Conservation (phyloP, 2,113 vertebrate genomes). For the Seriola rivoliana region DNA sequence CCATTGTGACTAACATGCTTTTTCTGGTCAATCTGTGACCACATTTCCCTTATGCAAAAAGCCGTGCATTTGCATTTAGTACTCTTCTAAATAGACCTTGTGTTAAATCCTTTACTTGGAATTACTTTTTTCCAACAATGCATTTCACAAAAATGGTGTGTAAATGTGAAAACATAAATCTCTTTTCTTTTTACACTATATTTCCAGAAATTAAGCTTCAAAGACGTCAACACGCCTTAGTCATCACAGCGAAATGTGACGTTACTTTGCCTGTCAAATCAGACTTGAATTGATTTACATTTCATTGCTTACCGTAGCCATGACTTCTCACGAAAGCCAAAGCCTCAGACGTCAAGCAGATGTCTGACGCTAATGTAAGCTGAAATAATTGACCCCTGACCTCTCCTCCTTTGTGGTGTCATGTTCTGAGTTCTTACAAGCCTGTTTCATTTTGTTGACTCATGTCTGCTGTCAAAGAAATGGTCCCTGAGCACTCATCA, state of each 20-base stretch:
- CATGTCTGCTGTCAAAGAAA: conserved; percentile 71
- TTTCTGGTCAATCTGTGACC: neutral
- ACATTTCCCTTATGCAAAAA: conserved; percentile 78
- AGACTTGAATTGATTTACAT: conserved; percentile 61
- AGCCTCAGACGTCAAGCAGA: conserved; percentile 18
- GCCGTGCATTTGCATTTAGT: conserved; percentile 68
- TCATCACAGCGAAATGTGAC: neutral
- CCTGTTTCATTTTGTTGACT: conserved; percentile 75
- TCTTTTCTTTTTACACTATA: neutral
- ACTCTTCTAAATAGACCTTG: neutral
- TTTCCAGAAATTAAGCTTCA: neutral
- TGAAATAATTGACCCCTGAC: conserved; percentile 67
- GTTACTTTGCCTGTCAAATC: conserved; percentile 74
- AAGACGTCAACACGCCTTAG: neutral
- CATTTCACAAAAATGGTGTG: neutral
- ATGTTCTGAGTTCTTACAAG: conserved; percentile 61
- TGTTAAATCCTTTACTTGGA: neutral
- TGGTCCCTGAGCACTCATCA: conserved; percentile 65
- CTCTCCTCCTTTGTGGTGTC: conserved; percentile 55
- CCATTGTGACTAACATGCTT: neutral
- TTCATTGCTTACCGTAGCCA: neutral
- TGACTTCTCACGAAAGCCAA: conserved; percentile 13
- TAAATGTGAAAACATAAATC: neutral
- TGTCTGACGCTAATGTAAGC: conserved; percentile 4
- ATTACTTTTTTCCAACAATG: neutral